These are phyloP conservation scores for Lasioglossum morio DNA, from an alignment of 2,888 invertebrate species.

Conservation along the genomic window DNA sequence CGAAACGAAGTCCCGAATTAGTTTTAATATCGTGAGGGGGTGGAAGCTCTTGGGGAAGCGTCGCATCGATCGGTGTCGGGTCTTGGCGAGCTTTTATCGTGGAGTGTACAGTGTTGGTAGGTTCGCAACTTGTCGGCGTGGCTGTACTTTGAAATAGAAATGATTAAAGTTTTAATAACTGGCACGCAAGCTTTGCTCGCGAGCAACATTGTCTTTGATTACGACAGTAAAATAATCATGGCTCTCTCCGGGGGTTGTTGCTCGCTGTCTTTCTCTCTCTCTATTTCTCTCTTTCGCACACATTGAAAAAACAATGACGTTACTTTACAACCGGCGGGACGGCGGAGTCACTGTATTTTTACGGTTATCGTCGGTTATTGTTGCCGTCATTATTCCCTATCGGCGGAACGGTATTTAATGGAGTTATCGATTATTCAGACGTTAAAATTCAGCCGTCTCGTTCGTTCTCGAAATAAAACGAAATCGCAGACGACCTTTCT, in stretches of 20 bases:
- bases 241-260: conserved; percentile 26
- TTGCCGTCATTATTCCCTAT: conserved; percentile 10
- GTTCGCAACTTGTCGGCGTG: conserved; percentile 58
- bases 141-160: conserved; percentile 78
- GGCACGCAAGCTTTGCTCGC: conserved; percentile 61
- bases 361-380: conserved; percentile 20
- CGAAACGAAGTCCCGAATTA: conserved; percentile 47
- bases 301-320: conserved; percentile 5
- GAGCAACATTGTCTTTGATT: conserved; percentile 70
- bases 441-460: conserved; percentile 15
- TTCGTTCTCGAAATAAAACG: conserved; percentile 5
- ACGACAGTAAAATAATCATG: conserved; percentile 56
- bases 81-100: conserved; percentile 51
- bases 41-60: conserved; percentile 34
- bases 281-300: background rate
- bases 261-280: background rate
- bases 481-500: background rate
- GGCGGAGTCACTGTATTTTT: background rate
- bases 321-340: conserved; percentile 1
- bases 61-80: conserved; percentile 59
- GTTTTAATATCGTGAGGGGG: conserved; percentile 56
- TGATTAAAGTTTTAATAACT: conserved; percentile 81
- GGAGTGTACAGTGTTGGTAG: conserved; percentile 59
- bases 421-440: conserved; percentile 16
- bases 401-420: background rate